Evolutionary conservation across 2,113 vertebrate species (phyloP).

Genomic region (Chionis minor): DNA sequence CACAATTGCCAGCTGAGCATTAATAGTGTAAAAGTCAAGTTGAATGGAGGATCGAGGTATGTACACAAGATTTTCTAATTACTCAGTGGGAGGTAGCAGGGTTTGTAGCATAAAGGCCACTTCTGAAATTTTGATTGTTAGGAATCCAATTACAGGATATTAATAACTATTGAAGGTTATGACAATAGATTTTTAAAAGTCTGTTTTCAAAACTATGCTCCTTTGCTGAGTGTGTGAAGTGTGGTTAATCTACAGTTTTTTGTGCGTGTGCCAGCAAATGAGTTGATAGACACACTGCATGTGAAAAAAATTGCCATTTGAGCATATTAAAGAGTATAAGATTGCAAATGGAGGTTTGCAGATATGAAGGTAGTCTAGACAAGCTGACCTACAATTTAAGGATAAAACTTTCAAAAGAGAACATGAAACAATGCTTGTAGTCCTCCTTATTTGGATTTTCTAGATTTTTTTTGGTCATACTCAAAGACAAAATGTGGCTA

Average conservation of each 20-base stretch:
- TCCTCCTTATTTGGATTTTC: neutral
- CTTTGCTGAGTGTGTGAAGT: neutral
- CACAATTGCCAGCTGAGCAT: constrained; percentile 39
- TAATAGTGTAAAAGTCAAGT: neutral
- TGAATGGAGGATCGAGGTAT: constrained; percentile 5
- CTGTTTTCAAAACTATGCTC: neutral
- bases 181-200: neutral
- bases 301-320: neutral
- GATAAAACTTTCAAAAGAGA: neutral
- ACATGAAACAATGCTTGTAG: neutral
- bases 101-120: neutral
- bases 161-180: neutral
- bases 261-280: neutral
- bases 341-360: neutral
- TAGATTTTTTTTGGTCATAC: neutral
- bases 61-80: neutral
- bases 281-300: neutral
- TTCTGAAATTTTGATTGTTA: neutral
- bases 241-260: neutral
- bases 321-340: neutral
- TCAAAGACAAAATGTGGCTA: neutral
- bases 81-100: neutral
- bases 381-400: neutral
- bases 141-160: neutral
- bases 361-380: neutral